Conservation (phyloP, 2,797 vertebrate species). For the Tokudaia muenninki region DNA sequence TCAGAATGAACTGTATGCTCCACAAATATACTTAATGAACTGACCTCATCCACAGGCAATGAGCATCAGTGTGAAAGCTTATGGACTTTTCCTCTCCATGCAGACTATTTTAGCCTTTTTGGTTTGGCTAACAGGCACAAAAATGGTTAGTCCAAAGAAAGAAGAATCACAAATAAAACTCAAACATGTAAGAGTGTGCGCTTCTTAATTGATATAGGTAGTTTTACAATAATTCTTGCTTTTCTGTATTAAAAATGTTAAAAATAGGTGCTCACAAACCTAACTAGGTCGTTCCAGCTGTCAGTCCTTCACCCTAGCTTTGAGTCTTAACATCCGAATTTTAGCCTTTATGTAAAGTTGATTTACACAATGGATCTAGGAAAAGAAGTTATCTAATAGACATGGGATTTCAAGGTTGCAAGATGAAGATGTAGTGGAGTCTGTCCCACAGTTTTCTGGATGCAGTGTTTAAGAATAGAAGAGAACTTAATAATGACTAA, state of each 20-base stretch:
- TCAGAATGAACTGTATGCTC: background rate
- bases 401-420: background rate
- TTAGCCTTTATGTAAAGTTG: background rate
- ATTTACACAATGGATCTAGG: background rate
- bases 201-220: background rate
- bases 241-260: background rate
- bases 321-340: background rate
- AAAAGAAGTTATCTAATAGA: background rate
- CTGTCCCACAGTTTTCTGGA: background rate
- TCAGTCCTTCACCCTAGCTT: background rate
- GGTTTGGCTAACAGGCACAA: background rate
- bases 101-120: background rate
- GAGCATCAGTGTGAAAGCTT: background rate
- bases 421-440: background rate
- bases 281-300: accelerated
- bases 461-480: background rate
- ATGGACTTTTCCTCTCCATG: background rate
- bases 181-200: background rate
- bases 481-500: background rate
- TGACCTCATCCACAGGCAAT: background rate
- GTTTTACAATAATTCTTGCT: background rate
- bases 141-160: background rate
- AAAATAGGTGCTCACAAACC: background rate
- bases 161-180: background rate
- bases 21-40: background rate